phyloP scores from a whole-genome alignment of 2,113 vertebrate genomes.

The Ceyx margarethae region DNA sequence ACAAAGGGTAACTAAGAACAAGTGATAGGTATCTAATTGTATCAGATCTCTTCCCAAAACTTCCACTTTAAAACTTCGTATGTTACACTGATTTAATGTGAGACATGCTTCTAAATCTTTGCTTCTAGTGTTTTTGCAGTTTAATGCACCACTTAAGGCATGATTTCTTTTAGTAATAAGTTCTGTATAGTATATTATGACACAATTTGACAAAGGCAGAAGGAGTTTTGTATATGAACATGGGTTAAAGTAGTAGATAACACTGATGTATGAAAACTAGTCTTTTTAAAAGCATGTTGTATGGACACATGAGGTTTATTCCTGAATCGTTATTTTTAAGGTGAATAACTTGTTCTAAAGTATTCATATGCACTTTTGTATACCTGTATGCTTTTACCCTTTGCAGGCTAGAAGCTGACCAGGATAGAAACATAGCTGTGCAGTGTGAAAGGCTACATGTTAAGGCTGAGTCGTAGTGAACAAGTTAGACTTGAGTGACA shows the following conservation, averaged over 20 bases:
- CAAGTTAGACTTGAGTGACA: background rate
- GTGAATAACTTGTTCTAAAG: background rate
- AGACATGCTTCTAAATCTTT: background rate
- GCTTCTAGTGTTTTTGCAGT: background rate
- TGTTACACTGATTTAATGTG: background rate
- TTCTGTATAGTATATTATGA: background rate
- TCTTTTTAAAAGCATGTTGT: background rate
- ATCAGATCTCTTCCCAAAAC: background rate
- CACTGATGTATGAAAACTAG: rapidly evolving
- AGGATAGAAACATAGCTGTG: rapidly evolving
- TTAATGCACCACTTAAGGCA: background rate
- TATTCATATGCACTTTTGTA: rapidly evolving
- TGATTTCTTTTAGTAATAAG: background rate
- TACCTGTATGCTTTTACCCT: background rate
- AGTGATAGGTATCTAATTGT: rapidly evolving
- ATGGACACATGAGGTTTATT: rapidly evolving
- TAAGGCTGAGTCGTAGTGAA: background rate
- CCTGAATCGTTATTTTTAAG: background rate
- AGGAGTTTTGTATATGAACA: background rate
- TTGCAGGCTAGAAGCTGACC: background rate
- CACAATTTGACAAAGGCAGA: background rate
- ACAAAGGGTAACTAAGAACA: background rate
- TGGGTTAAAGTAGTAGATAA: background rate
- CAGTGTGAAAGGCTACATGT: background rate
- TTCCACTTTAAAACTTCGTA: background rate